A percentile compares a stretch with the other conserved stretches of the same genome.
These are phyloP conservation scores for Drosophila quadrilineata DNA, from an alignment of 1,140 invertebrate species.

Conservation along the genomic window DNA sequence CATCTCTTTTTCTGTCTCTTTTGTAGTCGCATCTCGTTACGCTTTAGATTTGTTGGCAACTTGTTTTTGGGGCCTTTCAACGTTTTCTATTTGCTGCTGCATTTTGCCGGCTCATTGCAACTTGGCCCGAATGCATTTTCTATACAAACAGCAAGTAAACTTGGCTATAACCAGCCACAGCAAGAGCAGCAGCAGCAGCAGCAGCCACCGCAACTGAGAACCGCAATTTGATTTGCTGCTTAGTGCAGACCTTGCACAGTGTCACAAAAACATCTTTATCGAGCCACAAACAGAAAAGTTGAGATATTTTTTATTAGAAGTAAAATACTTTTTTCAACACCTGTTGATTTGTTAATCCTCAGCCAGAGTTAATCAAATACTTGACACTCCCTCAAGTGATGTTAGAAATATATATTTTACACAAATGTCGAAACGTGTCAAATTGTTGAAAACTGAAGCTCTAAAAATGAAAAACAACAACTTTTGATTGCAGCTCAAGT, in stretches of 20 bases:
- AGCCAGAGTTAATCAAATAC: not conserved
- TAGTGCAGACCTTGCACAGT: constrained; percentile 32
- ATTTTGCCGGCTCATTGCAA: constrained; percentile 77
- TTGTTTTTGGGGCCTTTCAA: constrained; percentile 51
- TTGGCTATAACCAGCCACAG: constrained; percentile 12
- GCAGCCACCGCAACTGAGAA: constrained; percentile 43
- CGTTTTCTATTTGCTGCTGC: constrained; percentile 54
- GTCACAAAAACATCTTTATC: too few species aligned
- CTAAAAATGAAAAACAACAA: too few species aligned
- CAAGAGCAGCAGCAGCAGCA: constrained; percentile 7
- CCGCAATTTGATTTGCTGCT: constrained; percentile 57
- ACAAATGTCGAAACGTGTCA: not conserved
- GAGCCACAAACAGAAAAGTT: too few species aligned
- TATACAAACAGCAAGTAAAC: constrained; percentile 69
- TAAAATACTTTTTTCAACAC: too few species aligned
- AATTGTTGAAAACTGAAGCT: not conserved
- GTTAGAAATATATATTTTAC: not conserved
- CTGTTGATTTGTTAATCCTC: too few species aligned
- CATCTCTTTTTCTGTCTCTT: constrained; percentile 2
- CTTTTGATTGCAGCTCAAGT: too few species aligned
- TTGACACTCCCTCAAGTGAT: not conserved
- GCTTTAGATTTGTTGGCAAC: constrained; percentile 34
- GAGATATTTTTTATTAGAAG: not conserved
- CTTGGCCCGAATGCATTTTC: constrained; percentile 77
- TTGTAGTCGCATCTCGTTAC: too few species aligned